phyloP scores from a whole-genome alignment of 2,113 vertebrate genomes.

The Aspidoscelis tigris region DNA sequence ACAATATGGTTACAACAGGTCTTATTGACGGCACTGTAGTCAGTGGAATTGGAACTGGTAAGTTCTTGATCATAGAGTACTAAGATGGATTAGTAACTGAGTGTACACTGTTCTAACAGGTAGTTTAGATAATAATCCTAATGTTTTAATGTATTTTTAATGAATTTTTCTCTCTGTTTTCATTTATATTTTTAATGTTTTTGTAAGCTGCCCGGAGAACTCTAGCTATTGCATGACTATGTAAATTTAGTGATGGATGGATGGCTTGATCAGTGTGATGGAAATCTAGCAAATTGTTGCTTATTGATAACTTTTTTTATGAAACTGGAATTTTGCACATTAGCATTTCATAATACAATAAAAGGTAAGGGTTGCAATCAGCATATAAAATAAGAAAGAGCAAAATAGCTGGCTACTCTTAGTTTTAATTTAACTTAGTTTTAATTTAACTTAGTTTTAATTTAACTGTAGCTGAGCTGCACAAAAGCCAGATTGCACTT shows the following conservation, averaged over 20 bases:
- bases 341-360: not conserved
- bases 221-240: too few species aligned
- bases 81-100: not conserved
- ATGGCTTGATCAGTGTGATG: too few species aligned
- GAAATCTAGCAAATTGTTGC: not conserved
- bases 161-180: too few species aligned
- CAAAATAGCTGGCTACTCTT: too few species aligned
- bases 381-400: too few species aligned
- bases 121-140: too few species aligned
- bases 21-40: slow-evolving; percentile 90
- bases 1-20: slow-evolving; percentile 87
- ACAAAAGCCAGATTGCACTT: not conserved
- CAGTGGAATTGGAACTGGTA: slow-evolving; percentile 94
- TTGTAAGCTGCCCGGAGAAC: too few species aligned
- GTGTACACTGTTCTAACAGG: not conserved
- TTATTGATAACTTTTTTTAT: not conserved
- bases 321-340: not conserved
- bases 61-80: slow-evolving; percentile 17
- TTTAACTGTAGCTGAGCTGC: not conserved
- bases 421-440: not conserved
- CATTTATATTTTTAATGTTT: too few species aligned
- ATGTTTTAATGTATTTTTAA: too few species aligned
- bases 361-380: not conserved
- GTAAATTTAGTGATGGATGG: too few species aligned
- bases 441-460: not conserved